Evolutionary conservation across 2,888 invertebrate species (phyloP), one percentile per base, ranked within the genome.

Genomic region (Abrostola tripartita): DNA sequence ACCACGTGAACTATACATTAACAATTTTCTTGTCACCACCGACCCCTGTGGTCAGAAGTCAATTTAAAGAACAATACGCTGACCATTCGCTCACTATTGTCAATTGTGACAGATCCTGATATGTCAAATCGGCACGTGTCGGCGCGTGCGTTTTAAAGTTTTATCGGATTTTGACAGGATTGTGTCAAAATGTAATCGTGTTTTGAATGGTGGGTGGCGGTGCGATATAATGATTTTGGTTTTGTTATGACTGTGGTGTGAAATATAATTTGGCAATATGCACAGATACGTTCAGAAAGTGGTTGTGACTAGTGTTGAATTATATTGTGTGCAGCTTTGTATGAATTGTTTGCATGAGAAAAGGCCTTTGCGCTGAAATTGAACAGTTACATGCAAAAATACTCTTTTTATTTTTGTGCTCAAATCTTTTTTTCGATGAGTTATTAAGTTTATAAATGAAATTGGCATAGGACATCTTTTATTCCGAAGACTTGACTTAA

Each of bases 91-190:
- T 78, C 81, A 83, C 83, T 82, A 81, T 85, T 84, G 83, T 85
- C 82, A 82, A 68, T 65, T 85, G 82, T 90, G 92, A 91, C 91
- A 89, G 85, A 78, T 83, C 81, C 85, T 85, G 86, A 82, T 84
- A 85, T 89, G 92, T 90, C 90, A 89, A 85, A 85, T 87, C 76
- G 88, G 59, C 93, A 93, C 93, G 93, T 90, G 93, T 65, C 88
- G 89, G 78, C 91, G 89, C 89, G 92, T 91, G 93, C 88, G 85
- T 78, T 88, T 84, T 90, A 88, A 91, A 90, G 87, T 89, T 88
- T 88, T 90, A 89, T 90, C 90, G 77, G 81, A 85, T 79, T 89
- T 89, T 91, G 92, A 90, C 91, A 90, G 88, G 76, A 68, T 68
- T 78, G 82, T 88, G 90, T 92, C 91, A 90, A 89, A 85, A 79